Evolutionary conservation across 2,113 vertebrate genomes (phyloP), one percentile per base, ranked within the genome.

Genomic region (Trichomycterus rosablanca): DNA sequence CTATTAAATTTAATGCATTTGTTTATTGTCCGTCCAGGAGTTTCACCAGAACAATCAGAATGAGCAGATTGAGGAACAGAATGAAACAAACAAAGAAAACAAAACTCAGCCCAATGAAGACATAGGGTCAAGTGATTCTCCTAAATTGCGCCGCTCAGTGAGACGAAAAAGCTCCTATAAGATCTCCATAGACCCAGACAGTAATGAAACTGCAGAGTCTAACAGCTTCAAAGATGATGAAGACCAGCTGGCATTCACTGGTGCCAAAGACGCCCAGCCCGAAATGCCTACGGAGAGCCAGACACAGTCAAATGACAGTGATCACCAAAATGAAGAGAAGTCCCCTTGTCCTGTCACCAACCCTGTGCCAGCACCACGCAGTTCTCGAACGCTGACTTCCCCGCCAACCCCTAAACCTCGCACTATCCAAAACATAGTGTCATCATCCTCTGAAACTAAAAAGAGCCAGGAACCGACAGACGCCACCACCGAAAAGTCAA

Each of bases 341-440:
- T n/a, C n/a, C n/a, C n/a, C n/a, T n/a, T n/a, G 9, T 0, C 4
- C 7, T 0, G 22, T 26, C 2, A 5, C 8, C 2, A 5, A 1
- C 22, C 87, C 87, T 0, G 67, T 85, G 28, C 86, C 86, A 4
- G 86, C 82, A 35, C 79, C 83, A 2, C 85, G 87, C 2, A 2
- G 9, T 8, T 77, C 79, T 7, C 60, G 44, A 24, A 70, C 72
- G 35, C 35, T 32, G 11, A 6, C 53, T 0, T 64, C 74, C 24
- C 63, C 69, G 4, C 83, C 84, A 0, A 51, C 69, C 2, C 82
- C 82, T 2, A 87, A 84, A 71, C 84, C 87, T 39, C 78, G 86
- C 28, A 72, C 59, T 0, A 10, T 86, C 39, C 73, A 73, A 46
- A 68, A 64, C 5, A 8, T 68, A 5, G 7, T 52, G 3, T 30